Base-by-base conservation (phyloP, 1,140 invertebrate genomes). In the Lepidurus packardi region DNA sequence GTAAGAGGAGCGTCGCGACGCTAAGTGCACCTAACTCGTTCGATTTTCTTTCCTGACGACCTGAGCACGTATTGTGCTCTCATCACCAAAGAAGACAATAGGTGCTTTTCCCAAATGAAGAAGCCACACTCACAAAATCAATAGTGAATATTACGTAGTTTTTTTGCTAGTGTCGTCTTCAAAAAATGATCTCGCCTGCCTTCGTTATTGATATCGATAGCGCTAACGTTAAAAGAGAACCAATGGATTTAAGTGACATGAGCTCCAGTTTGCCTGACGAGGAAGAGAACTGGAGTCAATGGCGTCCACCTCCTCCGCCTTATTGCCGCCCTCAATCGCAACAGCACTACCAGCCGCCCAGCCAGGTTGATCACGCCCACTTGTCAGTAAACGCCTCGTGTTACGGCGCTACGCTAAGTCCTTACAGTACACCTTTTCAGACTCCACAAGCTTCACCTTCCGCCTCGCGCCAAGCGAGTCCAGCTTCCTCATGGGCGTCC, bases 241-340 rank as follows among this genome's bases (percentile, higher is more conserved):
- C 75, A 11, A 42, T 78, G 78, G 78, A 78, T 45, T 45, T 78
- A 74, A 78, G 73, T 45, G 78, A 73, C 43, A 78, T 78, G 24
- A 73, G 78, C n/a, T 78, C 44, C 42, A 78, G 73, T 41, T 45
- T 78, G 73, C 25, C 73, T 24, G 43, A 75, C 42, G 78, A 78
- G 10, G 65, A 78, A 73, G 43, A 43, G 10, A 74, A 25, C 78
- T 74, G 73, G n/a, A 34, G 74, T 25, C 43, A 44, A 44, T 75
- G 45, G 65, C 76, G 44, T 53, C 44, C 44, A 47, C 65, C 44
- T 24, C 76, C 10, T 16, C 65, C 24, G 41, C 76, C 44, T 41
- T 77, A 65, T 24, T 65, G n/a, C 34, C 44, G 11, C 76, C 42
- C 44, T 13, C 43, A 45, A 65, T 25, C 43, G 53, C 34, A 75